phyloP scores from a whole-genome alignment of 1,140 invertebrate genomes.

The Eufriesea mexicana region DNA sequence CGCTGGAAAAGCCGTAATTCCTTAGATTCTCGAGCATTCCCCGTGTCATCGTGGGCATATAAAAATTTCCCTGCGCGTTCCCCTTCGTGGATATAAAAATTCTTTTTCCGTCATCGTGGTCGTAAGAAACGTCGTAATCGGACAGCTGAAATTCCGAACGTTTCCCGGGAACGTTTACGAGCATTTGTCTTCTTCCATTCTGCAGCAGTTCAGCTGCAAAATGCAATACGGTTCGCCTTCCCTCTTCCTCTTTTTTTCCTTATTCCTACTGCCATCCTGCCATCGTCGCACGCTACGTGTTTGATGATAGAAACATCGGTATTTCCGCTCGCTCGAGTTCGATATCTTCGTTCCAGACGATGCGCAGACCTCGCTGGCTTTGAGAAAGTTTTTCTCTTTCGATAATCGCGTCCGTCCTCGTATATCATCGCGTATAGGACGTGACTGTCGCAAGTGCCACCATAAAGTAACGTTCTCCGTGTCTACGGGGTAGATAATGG shows the following conservation, averaged over 20 bases:
- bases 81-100: not conserved
- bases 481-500: not conserved
- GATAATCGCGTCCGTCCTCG: slow-evolving; percentile 12
- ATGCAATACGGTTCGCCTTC: not conserved
- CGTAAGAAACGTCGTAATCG: slow-evolving; percentile 20
- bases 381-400: slow-evolving; percentile 28
- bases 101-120: not conserved
- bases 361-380: not conserved
- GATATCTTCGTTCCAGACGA: slow-evolving; percentile 32
- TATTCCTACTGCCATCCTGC: not conserved
- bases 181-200: slow-evolving; percentile 6
- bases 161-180: slow-evolving; percentile 8
- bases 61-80: not conserved
- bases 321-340: slow-evolving; percentile 30
- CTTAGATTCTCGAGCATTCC: not conserved
- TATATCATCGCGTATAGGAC: slow-evolving; percentile 29
- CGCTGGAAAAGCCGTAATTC: no score
- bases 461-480: slow-evolving; percentile 3
- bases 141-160: slow-evolving; percentile 17
- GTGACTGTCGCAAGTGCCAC: slow-evolving; percentile 10
- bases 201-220: not conserved
- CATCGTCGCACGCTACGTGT: not conserved
- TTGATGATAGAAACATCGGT: slow-evolving; percentile 40
- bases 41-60: not conserved
- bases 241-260: not conserved